Evolutionary conservation across 2,797 vertebrate genomes (phyloP), one percentile per base, ranked within the genome.

Genomic region (Phataginus tricuspis): DNA sequence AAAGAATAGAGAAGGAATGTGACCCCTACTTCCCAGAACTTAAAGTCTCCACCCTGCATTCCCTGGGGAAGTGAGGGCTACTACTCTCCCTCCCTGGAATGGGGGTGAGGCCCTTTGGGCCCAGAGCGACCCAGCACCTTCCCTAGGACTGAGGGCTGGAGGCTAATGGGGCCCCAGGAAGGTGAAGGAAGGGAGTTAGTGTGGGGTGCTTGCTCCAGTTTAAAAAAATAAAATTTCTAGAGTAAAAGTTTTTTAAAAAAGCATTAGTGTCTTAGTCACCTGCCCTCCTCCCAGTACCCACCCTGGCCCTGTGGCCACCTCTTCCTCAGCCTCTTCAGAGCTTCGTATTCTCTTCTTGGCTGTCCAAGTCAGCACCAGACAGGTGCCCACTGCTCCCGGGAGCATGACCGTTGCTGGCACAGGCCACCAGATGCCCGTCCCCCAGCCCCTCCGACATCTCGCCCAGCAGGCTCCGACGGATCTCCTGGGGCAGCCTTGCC

Each of bases 401-500:
- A 0, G 97, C 86, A 5, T 98, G 97, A 27, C 98, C 98, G 0
- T 98, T 98, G 96, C 98, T 98, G 95, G 98, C 95, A 82, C 96
- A 97, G 84, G 97, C 96, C 91, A 96, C 95, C n/a, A 91, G 75
- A 31, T 72, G 92, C 86, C 96, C 37, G 2, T 96, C 96, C 55
- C 96, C 98, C 23, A 94, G 75, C 64, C 42, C 94, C 55, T 74
- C 98, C 2, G 98, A 97, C 0, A 98, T 98, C 95, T 99, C 99
- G 55, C 98, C 91, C 86, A 99, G 98, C 90, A 99, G 98, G 97
- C 98, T 98, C 80, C 98, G 96, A 85, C 98, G 97, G 97, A 99
- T 98, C 91, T 99, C 99, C 68, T 99, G 98, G 0, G 98, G 99
- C 27, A 99, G 98, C 0, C 75, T 96, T 8, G 92, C 97, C 14